Percentiles rank a stretch among this genome's conserved stretches.
phyloP scores from a whole-genome alignment of 2,113 vertebrate species.

The Tympanuchus pallidicinctus region DNA sequence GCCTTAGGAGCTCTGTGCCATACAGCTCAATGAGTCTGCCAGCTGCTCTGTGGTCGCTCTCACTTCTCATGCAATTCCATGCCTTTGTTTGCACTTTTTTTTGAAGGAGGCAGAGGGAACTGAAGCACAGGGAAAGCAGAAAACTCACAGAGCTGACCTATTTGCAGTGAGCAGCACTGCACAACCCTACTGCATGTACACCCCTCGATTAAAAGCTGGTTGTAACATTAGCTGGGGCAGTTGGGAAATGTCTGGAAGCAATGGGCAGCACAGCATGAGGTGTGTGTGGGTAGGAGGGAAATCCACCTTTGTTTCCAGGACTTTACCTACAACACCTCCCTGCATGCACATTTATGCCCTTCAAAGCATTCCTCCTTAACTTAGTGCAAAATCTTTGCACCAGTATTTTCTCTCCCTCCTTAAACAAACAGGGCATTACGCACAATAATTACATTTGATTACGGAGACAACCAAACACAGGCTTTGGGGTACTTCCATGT shows the following conservation, averaged over 20 bases:
- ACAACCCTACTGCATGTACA: background rate
- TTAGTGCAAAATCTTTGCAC: background rate
- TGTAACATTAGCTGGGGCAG: background rate
- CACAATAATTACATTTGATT: accelerated
- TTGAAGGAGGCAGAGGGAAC: background rate
- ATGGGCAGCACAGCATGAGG: background rate
- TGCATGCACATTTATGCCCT: background rate
- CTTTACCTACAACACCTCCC: background rate
- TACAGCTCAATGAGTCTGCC: too few relatives aligned
- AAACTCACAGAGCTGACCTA: background rate
- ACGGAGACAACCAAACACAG: background rate
- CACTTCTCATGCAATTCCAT: background rate
- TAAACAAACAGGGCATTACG: background rate
- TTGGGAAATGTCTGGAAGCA: background rate
- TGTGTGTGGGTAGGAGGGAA: accelerated
- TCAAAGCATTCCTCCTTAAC: background rate
- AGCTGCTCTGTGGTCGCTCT: too few relatives aligned
- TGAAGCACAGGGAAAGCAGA: background rate
- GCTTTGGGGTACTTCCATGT: background rate
- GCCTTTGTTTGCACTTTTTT: accelerated
- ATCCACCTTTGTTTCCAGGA: background rate
- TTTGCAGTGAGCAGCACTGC: background rate
- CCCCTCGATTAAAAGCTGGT: background rate
- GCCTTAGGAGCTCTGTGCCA: too few relatives aligned
- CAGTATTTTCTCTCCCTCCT: background rate